Percentiles rank a stretch among this genome's conserved stretches.
Evolutionary conservation across 2,888 invertebrate genomes (phyloP).

Genomic region (Taphrorychus bicolor): DNA sequence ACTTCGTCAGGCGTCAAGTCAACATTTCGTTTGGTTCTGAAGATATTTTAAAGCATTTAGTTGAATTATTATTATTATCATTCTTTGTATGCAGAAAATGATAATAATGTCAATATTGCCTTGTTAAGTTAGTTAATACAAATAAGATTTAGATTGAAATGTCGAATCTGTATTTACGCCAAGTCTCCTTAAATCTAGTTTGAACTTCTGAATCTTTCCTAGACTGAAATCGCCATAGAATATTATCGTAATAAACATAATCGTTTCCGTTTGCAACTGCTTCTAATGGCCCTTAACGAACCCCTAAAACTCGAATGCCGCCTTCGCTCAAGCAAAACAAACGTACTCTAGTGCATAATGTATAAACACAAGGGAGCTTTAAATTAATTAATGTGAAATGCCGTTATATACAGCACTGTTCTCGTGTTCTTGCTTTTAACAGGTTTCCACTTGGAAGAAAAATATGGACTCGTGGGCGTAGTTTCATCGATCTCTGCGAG

Average conservation of each 20-base stretch:
- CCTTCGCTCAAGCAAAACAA: background rate
- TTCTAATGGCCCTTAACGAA: background rate
- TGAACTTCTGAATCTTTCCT: background rate
- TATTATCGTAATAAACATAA: background rate
- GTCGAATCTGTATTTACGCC: background rate
- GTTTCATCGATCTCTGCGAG: background rate
- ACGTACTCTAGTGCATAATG: background rate
- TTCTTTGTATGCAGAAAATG: too few species aligned
- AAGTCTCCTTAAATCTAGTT: background rate
- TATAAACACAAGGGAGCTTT: background rate
- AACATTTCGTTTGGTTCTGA: slow-evolving; percentile 67
- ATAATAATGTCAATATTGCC: too few species aligned
- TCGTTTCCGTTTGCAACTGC: background rate
- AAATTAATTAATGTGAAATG: background rate
- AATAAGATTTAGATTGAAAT: background rate
- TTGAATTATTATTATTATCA: background rate
- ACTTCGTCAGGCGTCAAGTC: slow-evolving; percentile 69
- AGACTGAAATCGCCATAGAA: background rate
- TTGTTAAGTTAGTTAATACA: too few species aligned
- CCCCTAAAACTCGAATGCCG: background rate
- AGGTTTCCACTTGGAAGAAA: background rate
- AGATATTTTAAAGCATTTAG: background rate
- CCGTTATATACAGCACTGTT: background rate
- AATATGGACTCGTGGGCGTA: background rate
- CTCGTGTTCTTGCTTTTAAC: background rate